Percentiles rank a stretch among this genome's conserved stretches.
These are phyloP conservation scores for Callocephalon fimbriatum DNA, from an alignment of 2,113 vertebrate genomes.

Conservation along the genomic window DNA sequence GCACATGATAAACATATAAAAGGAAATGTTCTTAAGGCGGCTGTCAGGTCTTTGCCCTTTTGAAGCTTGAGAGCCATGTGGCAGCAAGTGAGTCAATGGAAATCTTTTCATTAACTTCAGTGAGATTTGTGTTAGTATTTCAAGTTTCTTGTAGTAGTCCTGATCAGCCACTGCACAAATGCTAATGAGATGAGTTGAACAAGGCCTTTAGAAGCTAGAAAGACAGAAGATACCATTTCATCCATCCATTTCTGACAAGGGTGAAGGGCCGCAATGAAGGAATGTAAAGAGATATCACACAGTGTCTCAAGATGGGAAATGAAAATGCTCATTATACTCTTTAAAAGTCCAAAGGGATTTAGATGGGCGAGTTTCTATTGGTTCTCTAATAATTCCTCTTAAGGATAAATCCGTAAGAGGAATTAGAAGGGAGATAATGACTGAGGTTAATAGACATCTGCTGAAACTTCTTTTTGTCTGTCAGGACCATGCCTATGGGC, in stretches of 20 bases:
- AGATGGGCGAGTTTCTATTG: neutral
- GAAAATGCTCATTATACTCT: neutral
- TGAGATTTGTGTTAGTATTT: neutral
- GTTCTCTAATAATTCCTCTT: neutral
- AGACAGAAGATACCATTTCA: neutral
- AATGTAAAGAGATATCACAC: neutral
- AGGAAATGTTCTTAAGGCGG: neutral
- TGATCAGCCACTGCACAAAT: neutral
- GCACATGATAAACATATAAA: neutral
- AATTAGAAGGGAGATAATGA: neutral
- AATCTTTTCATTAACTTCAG: neutral
- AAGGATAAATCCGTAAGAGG: neutral
- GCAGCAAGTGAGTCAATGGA: neutral
- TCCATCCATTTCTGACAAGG: neutral
- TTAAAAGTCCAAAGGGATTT: conserved; percentile 17
- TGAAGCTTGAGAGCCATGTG: neutral
- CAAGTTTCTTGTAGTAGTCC: neutral
- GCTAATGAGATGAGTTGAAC: neutral
- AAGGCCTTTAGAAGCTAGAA: neutral
- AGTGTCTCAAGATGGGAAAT: neutral
- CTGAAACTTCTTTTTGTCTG: neutral
- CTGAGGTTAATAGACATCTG: neutral
- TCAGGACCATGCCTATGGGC: neutral
- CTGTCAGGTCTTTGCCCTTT: neutral
- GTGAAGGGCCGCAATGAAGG: neutral